Base-by-base conservation (phyloP, 2,888 invertebrate species). In the Lasiommata megera region DNA sequence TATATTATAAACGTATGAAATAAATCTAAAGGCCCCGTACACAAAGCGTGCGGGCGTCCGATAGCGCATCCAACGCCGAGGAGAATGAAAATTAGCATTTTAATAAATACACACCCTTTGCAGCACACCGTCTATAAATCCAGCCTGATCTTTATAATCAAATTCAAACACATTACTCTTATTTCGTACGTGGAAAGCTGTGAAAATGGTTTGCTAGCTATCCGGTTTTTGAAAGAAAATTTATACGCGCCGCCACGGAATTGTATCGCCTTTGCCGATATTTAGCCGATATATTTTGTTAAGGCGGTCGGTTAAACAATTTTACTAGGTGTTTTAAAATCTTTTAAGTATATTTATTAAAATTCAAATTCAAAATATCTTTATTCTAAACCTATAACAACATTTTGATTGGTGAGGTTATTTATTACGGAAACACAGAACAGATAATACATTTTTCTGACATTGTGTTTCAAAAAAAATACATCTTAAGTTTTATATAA, bases 91-190 rank as follows among this genome's bases (percentile, higher is more conserved):
- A 90, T 90, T 90, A 85, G 90, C 90, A 90, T 90, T 90, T 90
- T 90, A 90, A 90, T 90, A 90, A 90, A 90, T 90, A 90, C 82
- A 89, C 90, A 90, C 90, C 89, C 90, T 88, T 90, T 88, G 79
- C 80, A 86, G 79, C 83, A 78, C 77, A 78, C 82, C 88, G 84
- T 79, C 80, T 80, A 86, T 89, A 88, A 90, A 89, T 90, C 82
- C 78, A 67, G 66, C 63, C 71, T 84, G 83, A 88, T 87, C 88
- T 89, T 84, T 88, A 84, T 90, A 90, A 89, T 88, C 89, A 87
- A 90, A 90, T 84, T 80, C 81, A 87, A 87, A 88, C 81, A 84
- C 79, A 84, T 87, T 80, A 85, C 72, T 88, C 81, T 84, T 82
- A 80, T 82, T 86, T 81, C 81, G 77, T 72, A 72, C 70, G 76